Evolutionary conservation across 2,797 vertebrate genomes (phyloP).

Genomic region (Typhlichthys eigenmanni): DNA sequence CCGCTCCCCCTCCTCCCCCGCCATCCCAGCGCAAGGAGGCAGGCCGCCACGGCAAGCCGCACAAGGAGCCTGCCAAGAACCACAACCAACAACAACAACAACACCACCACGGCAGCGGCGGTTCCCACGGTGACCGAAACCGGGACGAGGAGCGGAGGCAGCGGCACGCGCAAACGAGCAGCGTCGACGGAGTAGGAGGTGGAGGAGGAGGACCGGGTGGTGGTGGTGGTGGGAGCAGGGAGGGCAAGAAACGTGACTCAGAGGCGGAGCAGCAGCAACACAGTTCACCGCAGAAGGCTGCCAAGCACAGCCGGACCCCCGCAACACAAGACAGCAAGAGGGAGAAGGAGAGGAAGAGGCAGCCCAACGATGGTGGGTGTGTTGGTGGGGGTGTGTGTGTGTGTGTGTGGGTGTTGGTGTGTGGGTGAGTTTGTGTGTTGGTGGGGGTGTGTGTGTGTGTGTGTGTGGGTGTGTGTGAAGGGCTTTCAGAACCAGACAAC

Average conservation of each 20-base stretch:
- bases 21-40: constrained; percentile 60
- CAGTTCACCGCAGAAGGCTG: constrained; percentile 66
- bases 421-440: too few species aligned
- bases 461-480: not conserved
- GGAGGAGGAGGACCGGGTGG: not conserved
- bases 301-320: constrained; percentile 71
- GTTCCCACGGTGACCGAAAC: constrained; percentile 52
- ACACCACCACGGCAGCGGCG: constrained; percentile 13
- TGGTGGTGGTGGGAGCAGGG: constrained; percentile 5
- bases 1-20: constrained; percentile 53
- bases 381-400: not conserved
- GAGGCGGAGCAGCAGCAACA: constrained; percentile 65
- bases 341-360: constrained; percentile 67
- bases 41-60: constrained; percentile 59
- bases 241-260: constrained; percentile 59
- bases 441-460: too few species aligned
- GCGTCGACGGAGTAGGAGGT: constrained; percentile 32
- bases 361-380: constrained; percentile 62
- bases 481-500: too few species aligned
- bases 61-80: constrained; percentile 65
- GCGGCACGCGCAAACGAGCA: constrained; percentile 58
- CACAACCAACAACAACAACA: constrained; percentile 29
- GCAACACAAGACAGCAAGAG: constrained; percentile 61
- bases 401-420: constrained; percentile 54
- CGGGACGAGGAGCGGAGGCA: constrained; percentile 63